A percentile compares a stretch with the other conserved stretches of the same genome.
phyloP scores from a whole-genome alignment of 1,140 invertebrate genomes.

The Diorhabda carinulata region DNA sequence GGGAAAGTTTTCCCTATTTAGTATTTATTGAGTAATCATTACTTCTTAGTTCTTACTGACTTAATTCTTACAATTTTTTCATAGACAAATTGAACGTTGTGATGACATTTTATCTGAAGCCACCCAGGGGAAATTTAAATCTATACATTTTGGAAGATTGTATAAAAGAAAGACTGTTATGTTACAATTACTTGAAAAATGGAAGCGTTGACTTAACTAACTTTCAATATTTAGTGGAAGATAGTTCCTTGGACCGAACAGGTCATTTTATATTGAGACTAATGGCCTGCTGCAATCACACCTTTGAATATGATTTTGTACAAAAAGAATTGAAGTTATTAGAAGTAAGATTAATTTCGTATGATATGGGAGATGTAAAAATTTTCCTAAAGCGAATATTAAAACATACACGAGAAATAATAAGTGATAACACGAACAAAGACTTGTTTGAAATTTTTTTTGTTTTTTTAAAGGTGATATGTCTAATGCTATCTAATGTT shows the following conservation, averaged over 20 bases:
- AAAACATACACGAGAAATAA: constrained; percentile 40
- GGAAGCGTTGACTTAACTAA: constrained; percentile 42
- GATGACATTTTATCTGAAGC: constrained; percentile 31
- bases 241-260: constrained; percentile 53
- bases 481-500: constrained; percentile 15
- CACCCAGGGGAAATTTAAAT: constrained; percentile 22
- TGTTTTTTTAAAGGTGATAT: constrained; percentile 36
- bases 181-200: constrained; percentile 12
- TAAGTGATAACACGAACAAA: constrained; percentile 19
- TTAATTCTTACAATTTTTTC: too few species aligned
- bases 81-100: background rate
- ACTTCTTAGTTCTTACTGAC: too few species aligned
- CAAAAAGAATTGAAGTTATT: constrained; percentile 44
- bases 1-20: too few species aligned
- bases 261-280: constrained; percentile 58
- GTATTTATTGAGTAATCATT: too few species aligned
- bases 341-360: constrained; percentile 38
- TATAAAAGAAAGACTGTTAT: constrained; percentile 18
- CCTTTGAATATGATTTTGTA: constrained; percentile 40
- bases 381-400: constrained; percentile 47
- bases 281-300: constrained; percentile 38
- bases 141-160: constrained; percentile 21
- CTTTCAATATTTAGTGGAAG: constrained; percentile 57
- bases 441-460: constrained; percentile 35
- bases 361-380: constrained; percentile 44